phyloP scores from a whole-genome alignment of 2,113 vertebrate species.

The Lampris megalopsis region DNA sequence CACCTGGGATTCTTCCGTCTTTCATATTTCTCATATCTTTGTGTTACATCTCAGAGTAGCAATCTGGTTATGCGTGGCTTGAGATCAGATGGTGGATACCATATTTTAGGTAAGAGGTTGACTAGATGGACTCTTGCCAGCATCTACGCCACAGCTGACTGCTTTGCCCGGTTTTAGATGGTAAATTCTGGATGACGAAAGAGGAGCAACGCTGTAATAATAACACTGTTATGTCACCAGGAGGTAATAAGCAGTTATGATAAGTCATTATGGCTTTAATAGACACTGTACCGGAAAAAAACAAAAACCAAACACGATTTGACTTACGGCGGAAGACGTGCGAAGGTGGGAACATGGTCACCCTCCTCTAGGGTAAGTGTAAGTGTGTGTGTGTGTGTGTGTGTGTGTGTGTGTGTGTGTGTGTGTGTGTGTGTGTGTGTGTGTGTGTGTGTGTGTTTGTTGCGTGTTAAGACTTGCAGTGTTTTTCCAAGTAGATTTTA shows the following conservation, averaged over 20 bases:
- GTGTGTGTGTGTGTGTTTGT: not conserved
- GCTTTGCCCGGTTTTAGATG: conserved; percentile 19
- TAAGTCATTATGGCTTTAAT: conserved; percentile 47
- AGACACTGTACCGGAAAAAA: not conserved
- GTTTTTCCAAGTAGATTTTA: conserved; percentile 6
- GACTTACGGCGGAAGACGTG: conserved; percentile 11
- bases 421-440: not conserved
- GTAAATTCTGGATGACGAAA: conserved; percentile 22
- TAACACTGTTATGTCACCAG: conserved; percentile 28
- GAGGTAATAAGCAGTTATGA: conserved; percentile 13
- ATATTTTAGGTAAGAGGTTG: not conserved
- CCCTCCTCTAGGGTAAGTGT: not conserved
- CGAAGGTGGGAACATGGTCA: conserved; percentile 26
- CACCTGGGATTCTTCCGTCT: too few relatives aligned
- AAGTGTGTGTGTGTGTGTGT: not conserved
- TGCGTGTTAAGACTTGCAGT: conserved; percentile 34
- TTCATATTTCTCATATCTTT: not conserved
- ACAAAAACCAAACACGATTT: conserved; percentile 4
- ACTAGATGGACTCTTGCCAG: not conserved
- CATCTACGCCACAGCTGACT: not conserved
- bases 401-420: not conserved
- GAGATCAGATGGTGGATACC: not conserved
- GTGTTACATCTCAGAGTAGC: not conserved
- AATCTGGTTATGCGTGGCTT: not conserved
- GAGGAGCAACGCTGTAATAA: conserved; percentile 30